Percentiles rank a stretch among this genome's conserved stretches.
phyloP scores from a whole-genome alignment of 2,797 vertebrate species.

The Stomatorhinus walkeri region DNA sequence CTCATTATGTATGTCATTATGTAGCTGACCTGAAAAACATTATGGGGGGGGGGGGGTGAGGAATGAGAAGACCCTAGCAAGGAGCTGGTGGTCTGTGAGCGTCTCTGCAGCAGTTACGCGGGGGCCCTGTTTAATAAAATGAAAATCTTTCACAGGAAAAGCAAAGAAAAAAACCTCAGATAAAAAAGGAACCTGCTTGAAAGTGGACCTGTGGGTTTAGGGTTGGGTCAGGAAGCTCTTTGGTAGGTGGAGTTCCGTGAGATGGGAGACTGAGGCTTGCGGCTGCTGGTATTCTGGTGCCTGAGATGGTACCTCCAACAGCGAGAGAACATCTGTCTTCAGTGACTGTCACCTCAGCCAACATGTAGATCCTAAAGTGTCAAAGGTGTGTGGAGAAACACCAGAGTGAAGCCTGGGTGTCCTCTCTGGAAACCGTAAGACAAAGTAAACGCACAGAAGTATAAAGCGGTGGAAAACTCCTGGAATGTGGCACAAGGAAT shows the following conservation, averaged over 20 bases:
- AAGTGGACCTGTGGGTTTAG: neutral
- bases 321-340: neutral
- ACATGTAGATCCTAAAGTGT: neutral
- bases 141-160: neutral
- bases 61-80: neutral
- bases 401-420: neutral
- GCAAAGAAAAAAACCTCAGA: neutral
- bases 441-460: neutral
- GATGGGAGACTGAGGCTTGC: neutral
- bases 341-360: neutral
- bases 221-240: neutral
- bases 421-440: neutral
- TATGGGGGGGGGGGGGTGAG: neutral
- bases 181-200: neutral
- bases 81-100: neutral
- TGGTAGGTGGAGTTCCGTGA: neutral
- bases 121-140: neutral
- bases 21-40: neutral
- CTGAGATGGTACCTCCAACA: neutral
- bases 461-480: neutral
- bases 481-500: neutral
- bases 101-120: neutral
- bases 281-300: neutral
- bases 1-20: too few relatives aligned
- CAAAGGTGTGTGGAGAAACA: neutral